These are phyloP conservation scores for Cheirogaleus major DNA, from an alignment of 2,797 vertebrate genomes.

Conservation along the genomic window DNA sequence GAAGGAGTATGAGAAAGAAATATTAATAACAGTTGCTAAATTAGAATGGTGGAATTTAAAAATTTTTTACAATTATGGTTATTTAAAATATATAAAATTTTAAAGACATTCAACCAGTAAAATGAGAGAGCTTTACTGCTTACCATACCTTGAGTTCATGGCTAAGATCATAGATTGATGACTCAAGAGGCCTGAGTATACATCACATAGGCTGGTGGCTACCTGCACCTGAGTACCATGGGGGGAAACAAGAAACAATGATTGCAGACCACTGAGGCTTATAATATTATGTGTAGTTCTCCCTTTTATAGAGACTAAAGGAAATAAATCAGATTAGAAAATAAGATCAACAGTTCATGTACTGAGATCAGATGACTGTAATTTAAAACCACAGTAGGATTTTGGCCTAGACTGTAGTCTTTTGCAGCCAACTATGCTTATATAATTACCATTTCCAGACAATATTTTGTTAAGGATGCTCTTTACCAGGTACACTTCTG, in stretches of 20 bases:
- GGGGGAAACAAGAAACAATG: not conserved
- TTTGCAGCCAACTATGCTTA: not conserved
- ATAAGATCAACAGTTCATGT: not conserved
- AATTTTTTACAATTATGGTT: not conserved
- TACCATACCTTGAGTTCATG: conserved; percentile 71
- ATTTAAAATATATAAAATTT: not conserved
- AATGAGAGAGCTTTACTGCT: not conserved
- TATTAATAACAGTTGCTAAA: not conserved
- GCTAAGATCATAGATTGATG: conserved; percentile 67
- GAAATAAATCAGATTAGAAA: not conserved
- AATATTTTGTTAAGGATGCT: not conserved
- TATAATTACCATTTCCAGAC: not conserved
- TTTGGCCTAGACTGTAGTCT: not conserved
- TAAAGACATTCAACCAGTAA: not conserved
- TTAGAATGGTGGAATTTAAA: not conserved
- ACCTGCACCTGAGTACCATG: not conserved
- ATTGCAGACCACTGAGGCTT: not conserved
- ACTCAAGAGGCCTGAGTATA: not conserved
- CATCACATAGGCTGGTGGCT: not conserved
- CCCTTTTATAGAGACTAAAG: not conserved
- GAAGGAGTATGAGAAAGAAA: not conserved
- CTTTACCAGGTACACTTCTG: not conserved
- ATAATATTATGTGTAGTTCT: not conserved
- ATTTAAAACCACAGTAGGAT: not conserved
- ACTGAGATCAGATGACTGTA: not conserved